A percentile compares a stretch with the other conserved stretches of the same genome.
Evolutionary conservation across 2,888 invertebrate genomes (phyloP).

Genomic region (Tupiocoris notatus): DNA sequence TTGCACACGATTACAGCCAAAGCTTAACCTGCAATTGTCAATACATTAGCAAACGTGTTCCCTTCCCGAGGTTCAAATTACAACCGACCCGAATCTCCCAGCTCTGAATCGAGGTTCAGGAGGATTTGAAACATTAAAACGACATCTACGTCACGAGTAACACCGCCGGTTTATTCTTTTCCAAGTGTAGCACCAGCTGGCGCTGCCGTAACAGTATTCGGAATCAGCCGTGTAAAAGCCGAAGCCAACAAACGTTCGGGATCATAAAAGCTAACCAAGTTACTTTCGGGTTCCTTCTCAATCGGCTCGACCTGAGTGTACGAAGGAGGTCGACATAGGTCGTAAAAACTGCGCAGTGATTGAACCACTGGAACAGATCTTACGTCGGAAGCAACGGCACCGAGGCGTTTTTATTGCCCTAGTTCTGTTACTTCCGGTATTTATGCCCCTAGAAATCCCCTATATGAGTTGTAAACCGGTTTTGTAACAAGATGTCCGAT

Average conservation of each 20-base stretch:
- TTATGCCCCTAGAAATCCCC: neutral
- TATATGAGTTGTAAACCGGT: neutral
- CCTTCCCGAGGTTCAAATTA: too few species aligned
- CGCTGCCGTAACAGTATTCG: neutral
- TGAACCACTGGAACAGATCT: neutral
- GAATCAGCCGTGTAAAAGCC: too few species aligned
- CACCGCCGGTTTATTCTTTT: neutral
- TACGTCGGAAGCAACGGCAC: neutral
- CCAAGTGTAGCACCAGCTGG: neutral
- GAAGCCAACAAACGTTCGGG: neutral
- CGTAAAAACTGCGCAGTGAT: neutral
- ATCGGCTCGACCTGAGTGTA: neutral
- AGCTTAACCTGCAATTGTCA: too few species aligned
- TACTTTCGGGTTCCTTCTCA: neutral
- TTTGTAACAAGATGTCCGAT: too few species aligned
- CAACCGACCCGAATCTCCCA: too few species aligned
- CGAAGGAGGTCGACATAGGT: neutral
- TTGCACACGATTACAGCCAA: too few species aligned
- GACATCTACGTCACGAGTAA: neutral
- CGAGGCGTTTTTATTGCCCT: neutral
- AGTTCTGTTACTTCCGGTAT: neutral
- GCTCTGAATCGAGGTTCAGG: too few species aligned
- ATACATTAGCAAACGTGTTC: too few species aligned
- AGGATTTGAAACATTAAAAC: neutral
- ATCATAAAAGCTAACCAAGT: slow-evolving; percentile 25